phyloP scores from a whole-genome alignment of 2,797 vertebrate species.

The Scomberomorus guttatus region DNA sequence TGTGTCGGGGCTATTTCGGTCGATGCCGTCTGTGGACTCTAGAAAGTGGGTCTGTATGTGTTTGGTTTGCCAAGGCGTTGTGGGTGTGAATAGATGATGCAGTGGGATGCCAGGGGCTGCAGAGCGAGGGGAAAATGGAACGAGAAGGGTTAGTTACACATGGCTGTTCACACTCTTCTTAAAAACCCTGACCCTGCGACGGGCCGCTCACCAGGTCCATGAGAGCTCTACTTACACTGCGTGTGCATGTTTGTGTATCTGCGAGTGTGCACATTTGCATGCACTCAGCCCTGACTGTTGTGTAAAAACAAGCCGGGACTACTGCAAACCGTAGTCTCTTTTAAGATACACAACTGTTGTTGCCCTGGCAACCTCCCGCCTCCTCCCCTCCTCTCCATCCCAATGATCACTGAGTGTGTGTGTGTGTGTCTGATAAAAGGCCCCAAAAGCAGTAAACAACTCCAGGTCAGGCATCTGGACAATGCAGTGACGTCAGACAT shows the following conservation, averaged over 20 bases:
- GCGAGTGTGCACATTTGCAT: neutral
- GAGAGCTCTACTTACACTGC: slow-evolving; percentile 4
- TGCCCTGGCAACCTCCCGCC: slow-evolving; percentile 48
- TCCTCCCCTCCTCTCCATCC: slow-evolving; percentile 33
- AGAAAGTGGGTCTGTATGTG: slow-evolving; percentile 31
- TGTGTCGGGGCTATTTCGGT: slow-evolving; percentile 56
- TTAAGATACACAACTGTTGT: slow-evolving; percentile 40
- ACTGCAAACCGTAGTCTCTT: slow-evolving; percentile 26
- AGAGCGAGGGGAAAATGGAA: slow-evolving; percentile 48
- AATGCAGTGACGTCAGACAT: slow-evolving; percentile 74
- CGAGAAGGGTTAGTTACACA: slow-evolving; percentile 75
- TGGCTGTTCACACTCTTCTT: slow-evolving; percentile 70
- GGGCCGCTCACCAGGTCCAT: slow-evolving; percentile 31
- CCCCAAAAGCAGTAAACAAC: slow-evolving; percentile 67
- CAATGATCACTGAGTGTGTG: slow-evolving; percentile 20
- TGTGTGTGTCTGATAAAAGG: slow-evolving; percentile 33
- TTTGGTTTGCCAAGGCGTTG: slow-evolving; percentile 41
- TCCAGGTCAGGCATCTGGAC: slow-evolving; percentile 58
- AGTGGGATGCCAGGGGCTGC: slow-evolving; percentile 74
- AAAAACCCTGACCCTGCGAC: slow-evolving; percentile 27
- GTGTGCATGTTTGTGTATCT: slow-evolving; percentile 17
- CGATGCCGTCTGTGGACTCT: neutral
- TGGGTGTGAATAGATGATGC: slow-evolving; percentile 53
- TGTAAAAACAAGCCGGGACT: slow-evolving; percentile 13
- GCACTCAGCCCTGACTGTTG: neutral